Evolutionary conservation across 1,140 invertebrate genomes (phyloP).

Genomic region (Heliothis subflexa): DNA sequence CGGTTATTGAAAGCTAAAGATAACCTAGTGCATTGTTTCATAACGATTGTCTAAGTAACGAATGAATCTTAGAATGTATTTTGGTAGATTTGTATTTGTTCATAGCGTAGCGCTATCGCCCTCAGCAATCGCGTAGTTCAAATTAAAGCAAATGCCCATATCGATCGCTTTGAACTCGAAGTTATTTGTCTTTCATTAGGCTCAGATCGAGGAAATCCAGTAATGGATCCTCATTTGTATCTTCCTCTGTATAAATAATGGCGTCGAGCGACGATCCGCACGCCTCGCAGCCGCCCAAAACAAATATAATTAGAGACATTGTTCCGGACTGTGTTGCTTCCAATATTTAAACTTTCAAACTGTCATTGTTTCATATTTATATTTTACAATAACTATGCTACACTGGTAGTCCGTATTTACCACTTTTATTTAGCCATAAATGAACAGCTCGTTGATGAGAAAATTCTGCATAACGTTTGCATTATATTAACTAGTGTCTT

Average conservation of each 20-base stretch:
- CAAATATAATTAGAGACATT: constrained; percentile 69
- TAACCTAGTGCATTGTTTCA: background rate
- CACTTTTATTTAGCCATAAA: no score
- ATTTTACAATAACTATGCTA: background rate
- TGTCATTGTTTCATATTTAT: background rate
- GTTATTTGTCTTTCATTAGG: constrained; percentile 76
- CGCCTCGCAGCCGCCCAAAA: constrained; percentile 60
- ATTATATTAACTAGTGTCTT: no score
- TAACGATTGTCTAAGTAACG: constrained; percentile 6
- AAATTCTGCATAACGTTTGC: no score
- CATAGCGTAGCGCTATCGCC: constrained; percentile 19
- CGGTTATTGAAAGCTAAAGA: background rate
- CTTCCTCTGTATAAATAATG: constrained; percentile 69
- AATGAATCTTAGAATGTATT: constrained; percentile 1
- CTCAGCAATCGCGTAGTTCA: constrained; percentile 57
- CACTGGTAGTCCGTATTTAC: no score
- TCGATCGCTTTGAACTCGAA: constrained; percentile 70
- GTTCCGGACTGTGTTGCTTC: constrained; percentile 44
- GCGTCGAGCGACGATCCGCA: constrained; percentile 59
- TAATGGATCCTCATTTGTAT: constrained; percentile 75
- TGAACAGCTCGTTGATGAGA: no score
- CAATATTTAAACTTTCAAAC: constrained; percentile 26
- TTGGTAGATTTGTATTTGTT: constrained; percentile 6
- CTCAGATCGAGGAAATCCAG: constrained; percentile 71
- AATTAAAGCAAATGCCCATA: constrained; percentile 68